phyloP scores from a whole-genome alignment of 2,888 invertebrate genomes.

The Tiphia femorata region DNA sequence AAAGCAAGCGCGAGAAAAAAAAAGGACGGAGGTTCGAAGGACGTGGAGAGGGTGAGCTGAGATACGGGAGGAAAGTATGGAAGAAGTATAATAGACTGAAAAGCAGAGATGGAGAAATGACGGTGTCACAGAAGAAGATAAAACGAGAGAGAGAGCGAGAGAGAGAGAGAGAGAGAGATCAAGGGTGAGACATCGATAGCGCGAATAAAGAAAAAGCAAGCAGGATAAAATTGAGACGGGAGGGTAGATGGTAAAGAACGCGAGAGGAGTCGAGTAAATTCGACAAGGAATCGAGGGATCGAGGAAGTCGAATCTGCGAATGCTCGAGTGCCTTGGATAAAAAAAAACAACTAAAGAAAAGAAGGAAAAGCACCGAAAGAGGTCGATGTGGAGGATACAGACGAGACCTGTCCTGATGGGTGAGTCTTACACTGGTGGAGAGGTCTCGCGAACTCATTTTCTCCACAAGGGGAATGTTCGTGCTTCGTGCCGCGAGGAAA shows the following conservation, averaged over 20 bases:
- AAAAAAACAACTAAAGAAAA: no score
- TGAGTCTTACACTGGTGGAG: constrained; percentile 8
- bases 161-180: no score
- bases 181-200: no score
- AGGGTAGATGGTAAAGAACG: no score
- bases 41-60: constrained; percentile 2
- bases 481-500: constrained; percentile 13
- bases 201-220: no score
- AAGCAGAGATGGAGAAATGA: constrained; percentile 1
- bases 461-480: constrained; percentile 18
- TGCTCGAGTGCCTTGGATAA: no score
- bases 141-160: no score
- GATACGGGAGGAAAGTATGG: constrained; percentile 1
- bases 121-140: no score
- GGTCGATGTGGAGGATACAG: constrained; percentile 2
- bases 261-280: no score
- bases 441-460: background rate
- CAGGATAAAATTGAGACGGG: background rate
- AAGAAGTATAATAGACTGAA: background rate
- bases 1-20: constrained; percentile 17
- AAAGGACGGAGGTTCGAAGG: constrained; percentile 14
- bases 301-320: no score
- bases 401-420: constrained; percentile 20
- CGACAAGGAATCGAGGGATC: no score
- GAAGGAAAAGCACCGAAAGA: background rate